Evolutionary conservation across 2,797 vertebrate species (phyloP).

Genomic region (Amniataba percoides): DNA sequence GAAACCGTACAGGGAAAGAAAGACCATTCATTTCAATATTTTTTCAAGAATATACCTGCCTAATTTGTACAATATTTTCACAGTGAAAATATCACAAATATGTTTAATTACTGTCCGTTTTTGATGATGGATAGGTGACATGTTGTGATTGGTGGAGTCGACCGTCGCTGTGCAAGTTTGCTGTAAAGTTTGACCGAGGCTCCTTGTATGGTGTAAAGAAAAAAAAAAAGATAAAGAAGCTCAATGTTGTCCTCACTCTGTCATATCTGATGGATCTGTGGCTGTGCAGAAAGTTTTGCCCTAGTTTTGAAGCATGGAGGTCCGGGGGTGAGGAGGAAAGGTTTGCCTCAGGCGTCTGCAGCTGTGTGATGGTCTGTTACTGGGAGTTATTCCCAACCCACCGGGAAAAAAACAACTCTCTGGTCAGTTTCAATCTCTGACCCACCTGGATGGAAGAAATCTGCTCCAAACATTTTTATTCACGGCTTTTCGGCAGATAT

Average conservation of each 20-base stretch:
- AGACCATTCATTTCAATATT: too few species aligned
- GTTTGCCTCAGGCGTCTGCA: slow-evolving; percentile 78
- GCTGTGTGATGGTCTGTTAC: slow-evolving; percentile 81
- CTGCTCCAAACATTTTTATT: slow-evolving; percentile 43
- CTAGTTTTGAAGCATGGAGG: slow-evolving; percentile 77
- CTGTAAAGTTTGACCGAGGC: slow-evolving; percentile 14
- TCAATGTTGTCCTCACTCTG: slow-evolving; percentile 73
- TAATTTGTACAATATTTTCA: slow-evolving; percentile 1
- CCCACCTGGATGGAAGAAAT: slow-evolving; percentile 63
- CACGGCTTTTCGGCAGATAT: neutral
- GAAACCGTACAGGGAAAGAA: too few species aligned
- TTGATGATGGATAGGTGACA: too few species aligned
- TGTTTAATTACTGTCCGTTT: slow-evolving; percentile 15
- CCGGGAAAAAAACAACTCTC: slow-evolving; percentile 74
- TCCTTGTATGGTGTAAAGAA: slow-evolving; percentile 3
- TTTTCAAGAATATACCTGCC: neutral
- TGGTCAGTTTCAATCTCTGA: slow-evolving; percentile 77
- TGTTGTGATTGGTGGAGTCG: neutral
- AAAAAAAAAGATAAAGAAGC: slow-evolving; percentile 39
- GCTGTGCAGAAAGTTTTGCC: slow-evolving; percentile 75
- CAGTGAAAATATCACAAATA: neutral
- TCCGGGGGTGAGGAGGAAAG: slow-evolving; percentile 78
- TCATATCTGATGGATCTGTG: slow-evolving; percentile 80
- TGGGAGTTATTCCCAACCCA: slow-evolving; percentile 67
- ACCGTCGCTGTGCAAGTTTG: neutral